Base-by-base conservation (phyloP, 2,797 vertebrate genomes). In the Rhinella marina region DNA sequence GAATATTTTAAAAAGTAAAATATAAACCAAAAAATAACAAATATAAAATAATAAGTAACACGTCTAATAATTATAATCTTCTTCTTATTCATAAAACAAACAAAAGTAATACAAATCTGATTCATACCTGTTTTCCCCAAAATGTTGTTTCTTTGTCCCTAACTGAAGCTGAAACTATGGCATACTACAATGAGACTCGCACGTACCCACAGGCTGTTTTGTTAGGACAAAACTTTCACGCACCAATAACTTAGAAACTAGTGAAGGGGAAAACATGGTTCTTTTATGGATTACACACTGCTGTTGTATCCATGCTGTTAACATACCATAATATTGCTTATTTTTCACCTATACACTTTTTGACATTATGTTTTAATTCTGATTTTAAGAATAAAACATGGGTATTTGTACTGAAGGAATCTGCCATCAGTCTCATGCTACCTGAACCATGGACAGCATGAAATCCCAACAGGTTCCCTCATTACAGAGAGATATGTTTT, bases 211-310 rank as follows among this genome's bases (percentile, higher is more conserved):
- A 56, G 85, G 88, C 83, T 25, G 48, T 89, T 86, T 89, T 86
- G 70, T 86, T 61, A 59, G 81, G 66, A 62, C 50, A 19, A 86
- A 72, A 48, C 87, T 86, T 77, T 86, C 85, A 86, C 84, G 88
- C 88, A 83, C 73, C 85, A 89, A 61, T 86, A 84, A 50, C 14
- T 79, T 89, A 79, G 86, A 78, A 89, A 86, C 83, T 89, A 81
- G 80, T 86, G 54, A 86, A 79, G 72, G 73, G 25, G 57, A 81
- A 81, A 59, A 77, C 61, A 59, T 70, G 48, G 59, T 79, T 86
- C 32, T 73, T 57, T 29, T 86, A 66, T 68, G 23, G 76, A 82
- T 83, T 86, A 54, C 68, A 79, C 52, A 21, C 73, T 27, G 61
- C 80, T 14, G 56, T 66, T 59, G 70, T 54, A 68, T 70, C 41